These are phyloP conservation scores for Cettia cetti DNA, from an alignment of 2,113 vertebrate species.

Conservation along the genomic window DNA sequence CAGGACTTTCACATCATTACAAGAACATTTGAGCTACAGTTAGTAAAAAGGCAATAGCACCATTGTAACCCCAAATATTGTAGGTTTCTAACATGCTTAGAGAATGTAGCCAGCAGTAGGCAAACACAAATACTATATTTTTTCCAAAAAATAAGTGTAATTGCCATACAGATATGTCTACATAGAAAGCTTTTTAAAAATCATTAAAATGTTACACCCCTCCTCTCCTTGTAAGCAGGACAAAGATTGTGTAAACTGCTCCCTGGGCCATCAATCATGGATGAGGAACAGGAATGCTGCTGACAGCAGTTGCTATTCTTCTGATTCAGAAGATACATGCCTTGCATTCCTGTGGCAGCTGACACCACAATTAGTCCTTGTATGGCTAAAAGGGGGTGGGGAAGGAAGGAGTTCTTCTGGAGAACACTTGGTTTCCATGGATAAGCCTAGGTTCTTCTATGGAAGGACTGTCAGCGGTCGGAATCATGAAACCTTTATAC, in stretches of 20 bases:
- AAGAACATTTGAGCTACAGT: background rate
- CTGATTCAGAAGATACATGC: constrained; percentile 24
- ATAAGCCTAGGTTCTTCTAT: background rate
- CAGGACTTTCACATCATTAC: background rate
- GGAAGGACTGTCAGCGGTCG: rapidly evolving
- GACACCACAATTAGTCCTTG: constrained; percentile 41
- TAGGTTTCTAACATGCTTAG: background rate
- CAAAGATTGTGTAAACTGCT: background rate
- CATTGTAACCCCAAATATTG: background rate
- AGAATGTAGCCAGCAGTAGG: background rate
- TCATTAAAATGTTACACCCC: background rate
- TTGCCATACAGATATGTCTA: background rate
- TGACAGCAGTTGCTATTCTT: constrained; percentile 50
- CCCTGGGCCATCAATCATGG: background rate
- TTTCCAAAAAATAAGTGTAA: background rate
- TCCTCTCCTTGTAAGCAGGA: background rate
- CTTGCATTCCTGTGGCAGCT: constrained; percentile 18
- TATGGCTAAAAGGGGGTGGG: background rate
- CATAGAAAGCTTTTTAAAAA: background rate
- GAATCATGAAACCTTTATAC: background rate
- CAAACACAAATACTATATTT: background rate
- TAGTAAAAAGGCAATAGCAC: background rate
- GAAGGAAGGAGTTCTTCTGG: background rate
- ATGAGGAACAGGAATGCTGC: constrained; percentile 22
- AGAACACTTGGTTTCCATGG: constrained; percentile 28